Evolutionary conservation across 2,888 invertebrate genomes (phyloP).

Genomic region (Geotrupes spiniger): DNA sequence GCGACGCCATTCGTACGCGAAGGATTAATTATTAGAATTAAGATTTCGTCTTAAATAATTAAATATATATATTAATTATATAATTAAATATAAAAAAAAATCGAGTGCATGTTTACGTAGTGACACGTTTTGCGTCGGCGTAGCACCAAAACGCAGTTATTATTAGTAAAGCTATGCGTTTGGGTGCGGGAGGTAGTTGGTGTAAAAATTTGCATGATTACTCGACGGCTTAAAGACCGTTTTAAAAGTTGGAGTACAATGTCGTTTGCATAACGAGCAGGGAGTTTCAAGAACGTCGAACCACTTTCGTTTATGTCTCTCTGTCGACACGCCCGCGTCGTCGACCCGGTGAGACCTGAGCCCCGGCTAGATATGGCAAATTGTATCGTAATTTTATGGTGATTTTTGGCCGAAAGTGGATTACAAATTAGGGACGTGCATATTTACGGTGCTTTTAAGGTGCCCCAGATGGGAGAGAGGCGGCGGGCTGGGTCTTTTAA

Average conservation of each 20-base stretch:
- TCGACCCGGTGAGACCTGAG: no score
- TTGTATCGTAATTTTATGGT: conserved; percentile 42
- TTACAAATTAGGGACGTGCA: conserved; percentile 35
- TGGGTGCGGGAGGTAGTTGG: background rate
- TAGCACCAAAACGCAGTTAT: no score
- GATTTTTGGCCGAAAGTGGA: conserved; percentile 37
- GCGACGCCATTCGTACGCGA: no score
- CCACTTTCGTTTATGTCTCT: conserved; percentile 45
- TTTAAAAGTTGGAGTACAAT: conserved; percentile 50
- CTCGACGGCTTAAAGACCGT: conserved; percentile 46
- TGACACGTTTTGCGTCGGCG: no score
- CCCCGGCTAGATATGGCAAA: conserved; percentile 39
- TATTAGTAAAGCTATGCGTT: no score
- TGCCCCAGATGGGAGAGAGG: conserved; percentile 9
- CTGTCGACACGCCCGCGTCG: conserved; percentile 40
- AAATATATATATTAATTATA: no score
- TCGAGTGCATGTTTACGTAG: no score
- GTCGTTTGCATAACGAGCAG: conserved; percentile 49
- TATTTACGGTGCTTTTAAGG: conserved; percentile 30
- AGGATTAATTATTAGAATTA: no score
- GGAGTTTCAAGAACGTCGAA: conserved; percentile 34
- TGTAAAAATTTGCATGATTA: conserved; percentile 42
- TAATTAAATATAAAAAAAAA: no score
- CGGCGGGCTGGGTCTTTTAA: conserved; percentile 21
- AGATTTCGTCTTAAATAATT: no score